These are phyloP conservation scores for Pristionchus japonicus DNA, from an alignment of 2,888 invertebrate species.

Conservation along the genomic window DNA sequence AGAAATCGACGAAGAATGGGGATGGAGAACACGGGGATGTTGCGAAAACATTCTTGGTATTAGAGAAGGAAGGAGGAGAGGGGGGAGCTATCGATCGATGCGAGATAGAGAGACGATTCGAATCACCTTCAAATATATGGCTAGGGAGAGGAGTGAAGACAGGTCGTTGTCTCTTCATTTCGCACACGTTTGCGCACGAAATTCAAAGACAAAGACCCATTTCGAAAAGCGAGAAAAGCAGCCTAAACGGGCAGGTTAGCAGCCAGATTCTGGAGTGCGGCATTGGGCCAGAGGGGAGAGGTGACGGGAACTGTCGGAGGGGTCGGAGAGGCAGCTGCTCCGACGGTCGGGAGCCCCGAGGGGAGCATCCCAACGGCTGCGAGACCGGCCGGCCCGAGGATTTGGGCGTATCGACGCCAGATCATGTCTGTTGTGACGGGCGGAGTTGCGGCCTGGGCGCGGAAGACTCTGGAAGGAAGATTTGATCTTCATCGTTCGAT, in stretches of 20 bases:
- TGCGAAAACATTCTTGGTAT: neutral
- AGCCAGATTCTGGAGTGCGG: conserved; percentile 27
- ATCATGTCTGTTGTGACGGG: conserved; percentile 64
- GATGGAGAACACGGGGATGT: neutral
- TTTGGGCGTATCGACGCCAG: conserved; percentile 69
- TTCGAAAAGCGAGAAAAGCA: neutral
- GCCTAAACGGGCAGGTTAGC: conserved; percentile 22
- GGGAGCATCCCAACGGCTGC: conserved; percentile 65
- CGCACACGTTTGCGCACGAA: no score
- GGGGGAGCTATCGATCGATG: neutral
- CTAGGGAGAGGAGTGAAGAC: neutral
- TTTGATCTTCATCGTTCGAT: no score
- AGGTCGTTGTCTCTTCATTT: no score
- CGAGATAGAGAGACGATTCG: neutral
- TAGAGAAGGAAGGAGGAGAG: neutral
- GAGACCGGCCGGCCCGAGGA: conserved; percentile 66
- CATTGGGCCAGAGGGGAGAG: conserved; percentile 11
- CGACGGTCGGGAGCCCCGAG: conserved; percentile 35
- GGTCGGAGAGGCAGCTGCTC: neutral
- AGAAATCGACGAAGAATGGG: neutral
- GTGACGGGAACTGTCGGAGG: neutral
- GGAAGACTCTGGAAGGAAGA: conserved; percentile 47
- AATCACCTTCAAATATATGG: neutral
- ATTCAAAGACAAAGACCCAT: no score
- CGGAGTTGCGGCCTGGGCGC: conserved; percentile 58